Conservation (phyloP, 2,888 invertebrate genomes). For the Ramazzottius varieornatus region DNA sequence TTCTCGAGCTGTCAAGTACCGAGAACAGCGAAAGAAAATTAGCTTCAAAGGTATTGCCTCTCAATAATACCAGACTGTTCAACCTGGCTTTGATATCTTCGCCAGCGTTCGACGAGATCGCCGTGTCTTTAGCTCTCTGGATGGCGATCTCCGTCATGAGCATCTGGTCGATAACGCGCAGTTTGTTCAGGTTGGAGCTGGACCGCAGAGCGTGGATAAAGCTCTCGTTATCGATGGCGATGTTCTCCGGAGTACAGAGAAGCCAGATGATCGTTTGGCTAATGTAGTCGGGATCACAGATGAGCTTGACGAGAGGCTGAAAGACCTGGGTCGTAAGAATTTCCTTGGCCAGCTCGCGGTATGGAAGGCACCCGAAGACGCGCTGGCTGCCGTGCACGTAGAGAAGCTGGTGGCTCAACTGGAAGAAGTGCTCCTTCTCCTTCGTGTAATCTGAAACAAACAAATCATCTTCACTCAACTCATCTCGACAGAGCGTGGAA, state of each 20-base stretch:
- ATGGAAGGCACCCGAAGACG: not conserved
- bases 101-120: no score
- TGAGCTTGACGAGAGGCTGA: conserved; percentile 23
- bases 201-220: not conserved
- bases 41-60: not conserved
- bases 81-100: no score
- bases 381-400: conserved; percentile 1
- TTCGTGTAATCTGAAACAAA: not conserved
- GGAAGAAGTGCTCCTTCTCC: not conserved
- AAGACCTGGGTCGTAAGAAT: conserved; percentile 24
- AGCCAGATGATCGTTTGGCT: conserved; percentile 27
- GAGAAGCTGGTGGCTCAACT: not conserved
- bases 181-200: not conserved
- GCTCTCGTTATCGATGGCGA: not conserved
- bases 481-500: no score
- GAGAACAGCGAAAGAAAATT: no score
- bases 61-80: no score
- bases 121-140: not conserved
- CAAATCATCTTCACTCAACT: no score
- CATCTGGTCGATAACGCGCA: not conserved
- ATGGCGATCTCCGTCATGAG: not conserved
- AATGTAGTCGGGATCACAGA: conserved; percentile 28
- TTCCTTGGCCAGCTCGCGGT: conserved; percentile 14
- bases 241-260: conserved; percentile 8
- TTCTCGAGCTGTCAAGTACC: no score